phyloP scores from a whole-genome alignment of 1,140 invertebrate genomes.

The Eumaeus atala region DNA sequence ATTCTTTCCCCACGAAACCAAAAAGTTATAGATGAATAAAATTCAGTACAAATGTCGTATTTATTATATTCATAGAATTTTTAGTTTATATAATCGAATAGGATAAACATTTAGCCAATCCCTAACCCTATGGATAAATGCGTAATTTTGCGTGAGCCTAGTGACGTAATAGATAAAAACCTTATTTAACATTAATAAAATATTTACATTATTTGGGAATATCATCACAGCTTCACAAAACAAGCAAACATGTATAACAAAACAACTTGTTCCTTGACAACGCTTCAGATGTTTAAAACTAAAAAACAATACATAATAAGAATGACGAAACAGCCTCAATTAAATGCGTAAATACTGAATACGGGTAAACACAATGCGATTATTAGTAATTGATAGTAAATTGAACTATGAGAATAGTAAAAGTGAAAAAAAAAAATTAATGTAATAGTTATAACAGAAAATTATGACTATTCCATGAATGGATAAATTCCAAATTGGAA shows the following conservation, averaged over 20 bases:
- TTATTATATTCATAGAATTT: slow-evolving; percentile 66
- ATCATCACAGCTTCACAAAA: slow-evolving; percentile 73
- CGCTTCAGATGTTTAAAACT: slow-evolving; percentile 55
- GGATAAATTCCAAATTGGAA: no score
- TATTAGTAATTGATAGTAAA: not conserved
- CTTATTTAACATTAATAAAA: slow-evolving; percentile 67
- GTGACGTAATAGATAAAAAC: slow-evolving; percentile 57
- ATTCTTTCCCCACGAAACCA: no score
- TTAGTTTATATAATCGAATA: slow-evolving; percentile 68
- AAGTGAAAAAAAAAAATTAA: not conserved
- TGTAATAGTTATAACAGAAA: not conserved
- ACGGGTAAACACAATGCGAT: slow-evolving; percentile 18
- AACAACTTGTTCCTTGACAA: slow-evolving; percentile 48
- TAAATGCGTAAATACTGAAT: slow-evolving; percentile 71
- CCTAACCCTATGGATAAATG: slow-evolving; percentile 56
- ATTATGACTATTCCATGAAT: slow-evolving; percentile 2
- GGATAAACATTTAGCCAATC: slow-evolving; percentile 71
- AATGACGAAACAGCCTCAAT: slow-evolving; percentile 52
- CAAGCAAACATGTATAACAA: slow-evolving; percentile 69
- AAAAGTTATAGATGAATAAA: slow-evolving; percentile 27
- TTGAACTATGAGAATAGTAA: not conserved
- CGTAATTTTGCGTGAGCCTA: slow-evolving; percentile 63
- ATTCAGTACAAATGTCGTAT: slow-evolving; percentile 36
- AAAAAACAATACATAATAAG: slow-evolving; percentile 58
- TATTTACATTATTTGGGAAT: slow-evolving; percentile 73